These are phyloP conservation scores for Heloderma charlesbogerti DNA, from an alignment of 2,113 vertebrate genomes.

Conservation along the genomic window DNA sequence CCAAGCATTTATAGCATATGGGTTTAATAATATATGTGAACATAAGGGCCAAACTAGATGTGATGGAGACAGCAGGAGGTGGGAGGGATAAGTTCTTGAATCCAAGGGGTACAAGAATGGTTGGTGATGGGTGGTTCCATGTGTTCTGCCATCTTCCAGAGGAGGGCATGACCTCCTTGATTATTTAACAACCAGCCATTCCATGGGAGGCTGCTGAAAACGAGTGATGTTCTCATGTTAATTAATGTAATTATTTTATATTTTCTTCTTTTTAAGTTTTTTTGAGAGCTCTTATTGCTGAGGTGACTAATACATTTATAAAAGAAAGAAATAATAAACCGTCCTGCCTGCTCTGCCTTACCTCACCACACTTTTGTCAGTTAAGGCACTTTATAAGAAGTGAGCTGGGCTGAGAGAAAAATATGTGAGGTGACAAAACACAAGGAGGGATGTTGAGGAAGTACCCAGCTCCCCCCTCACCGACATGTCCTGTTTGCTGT, in stretches of 20 bases:
- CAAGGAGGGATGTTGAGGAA: neutral
- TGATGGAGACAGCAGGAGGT: too few species aligned
- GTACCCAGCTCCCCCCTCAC: neutral
- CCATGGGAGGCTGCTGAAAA: too few species aligned
- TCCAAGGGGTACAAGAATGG: neutral
- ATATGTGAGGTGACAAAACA: neutral
- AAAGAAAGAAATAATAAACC: neutral
- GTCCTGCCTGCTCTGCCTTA: neutral
- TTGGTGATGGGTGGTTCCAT: neutral
- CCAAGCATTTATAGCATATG: neutral
- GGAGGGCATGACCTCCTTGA: too few species aligned
- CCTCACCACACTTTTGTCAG: too few species aligned
- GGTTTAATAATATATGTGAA: neutral
- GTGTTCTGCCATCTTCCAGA: too few species aligned
- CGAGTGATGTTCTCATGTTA: too few species aligned
- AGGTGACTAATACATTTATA: neutral
- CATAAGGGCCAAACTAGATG: too few species aligned
- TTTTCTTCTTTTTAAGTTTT: neutral
- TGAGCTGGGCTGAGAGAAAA: neutral
- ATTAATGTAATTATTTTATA: neutral
- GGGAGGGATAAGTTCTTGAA: too few species aligned
- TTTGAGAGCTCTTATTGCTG: neutral
- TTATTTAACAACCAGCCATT: too few species aligned
- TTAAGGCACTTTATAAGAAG: neutral
- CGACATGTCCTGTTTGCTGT: too few species aligned